phyloP scores from a whole-genome alignment of 2,113 vertebrate genomes.

The Corythoichthys intestinalis region DNA sequence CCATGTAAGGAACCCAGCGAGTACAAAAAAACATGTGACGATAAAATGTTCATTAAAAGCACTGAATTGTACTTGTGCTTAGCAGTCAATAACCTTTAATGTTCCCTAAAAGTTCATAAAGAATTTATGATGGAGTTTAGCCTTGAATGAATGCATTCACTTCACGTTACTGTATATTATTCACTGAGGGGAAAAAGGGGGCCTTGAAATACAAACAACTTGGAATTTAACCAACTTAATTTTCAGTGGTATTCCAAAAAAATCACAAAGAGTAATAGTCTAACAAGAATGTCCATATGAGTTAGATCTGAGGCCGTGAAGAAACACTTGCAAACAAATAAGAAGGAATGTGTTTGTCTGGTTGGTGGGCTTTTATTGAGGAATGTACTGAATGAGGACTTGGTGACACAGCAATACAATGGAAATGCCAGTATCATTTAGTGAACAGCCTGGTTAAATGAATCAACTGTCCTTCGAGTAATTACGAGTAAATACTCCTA shows the following conservation, averaged over 20 bases:
- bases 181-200: too few relatives aligned
- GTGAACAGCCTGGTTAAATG: not conserved
- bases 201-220: not conserved
- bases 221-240: not conserved
- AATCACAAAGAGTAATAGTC: not conserved
- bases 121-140: too few relatives aligned
- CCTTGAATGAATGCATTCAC: too few relatives aligned
- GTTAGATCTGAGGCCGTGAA: not conserved
- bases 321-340: slow-evolving; percentile 1
- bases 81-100: too few relatives aligned
- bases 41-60: too few relatives aligned
- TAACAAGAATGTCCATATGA: too few relatives aligned
- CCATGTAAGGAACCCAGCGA: too few relatives aligned
- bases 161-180: not conserved
- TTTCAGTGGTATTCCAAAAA: not conserved
- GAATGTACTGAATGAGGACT: not conserved
- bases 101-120: too few relatives aligned
- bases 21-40: too few relatives aligned
- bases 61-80: too few relatives aligned
- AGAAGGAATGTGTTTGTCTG: not conserved
- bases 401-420: not conserved
- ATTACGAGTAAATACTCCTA: not conserved
- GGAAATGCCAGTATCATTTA: not conserved
- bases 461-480: not conserved
- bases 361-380: not conserved